Conservation (phyloP, 2,888 invertebrate species). For the Chouioia cunea region DNA sequence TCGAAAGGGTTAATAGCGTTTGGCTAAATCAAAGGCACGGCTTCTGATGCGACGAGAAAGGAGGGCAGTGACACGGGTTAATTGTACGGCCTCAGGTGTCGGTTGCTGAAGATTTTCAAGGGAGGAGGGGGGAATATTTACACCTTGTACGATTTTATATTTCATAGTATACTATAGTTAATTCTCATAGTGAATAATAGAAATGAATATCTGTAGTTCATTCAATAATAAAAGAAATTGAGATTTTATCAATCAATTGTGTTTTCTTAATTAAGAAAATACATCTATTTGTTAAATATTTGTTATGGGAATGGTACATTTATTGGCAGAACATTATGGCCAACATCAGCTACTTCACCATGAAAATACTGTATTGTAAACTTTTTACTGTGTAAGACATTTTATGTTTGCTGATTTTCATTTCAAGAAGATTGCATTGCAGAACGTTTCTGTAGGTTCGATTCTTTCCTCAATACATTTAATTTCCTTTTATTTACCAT, state of each 20-base stretch:
- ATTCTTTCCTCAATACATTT: slow-evolving; percentile 16
- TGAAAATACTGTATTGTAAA: slow-evolving; percentile 9
- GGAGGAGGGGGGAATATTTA: too few species aligned
- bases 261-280: too few species aligned
- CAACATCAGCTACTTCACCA: slow-evolving; percentile 17
- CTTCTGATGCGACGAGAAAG: background rate
- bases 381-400: slow-evolving; percentile 19
- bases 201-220: too few species aligned
- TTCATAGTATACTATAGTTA: too few species aligned
- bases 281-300: too few species aligned
- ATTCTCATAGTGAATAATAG: too few species aligned
- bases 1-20: background rate
- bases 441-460: too few species aligned
- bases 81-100: slow-evolving; percentile 8
- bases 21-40: slow-evolving; percentile 2
- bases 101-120: too few species aligned
- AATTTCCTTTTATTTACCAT: background rate
- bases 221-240: too few species aligned
- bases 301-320: slow-evolving; percentile 5
- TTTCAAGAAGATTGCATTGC: background rate
- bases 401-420: slow-evolving; percentile 28
- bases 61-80: slow-evolving; percentile 6
- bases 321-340: slow-evolving; percentile 26
- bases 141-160: too few species aligned
- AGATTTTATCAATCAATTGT: too few species aligned